Conservation (phyloP, 2,113 vertebrate genomes). For the Poeciliopsis occidentalis region DNA sequence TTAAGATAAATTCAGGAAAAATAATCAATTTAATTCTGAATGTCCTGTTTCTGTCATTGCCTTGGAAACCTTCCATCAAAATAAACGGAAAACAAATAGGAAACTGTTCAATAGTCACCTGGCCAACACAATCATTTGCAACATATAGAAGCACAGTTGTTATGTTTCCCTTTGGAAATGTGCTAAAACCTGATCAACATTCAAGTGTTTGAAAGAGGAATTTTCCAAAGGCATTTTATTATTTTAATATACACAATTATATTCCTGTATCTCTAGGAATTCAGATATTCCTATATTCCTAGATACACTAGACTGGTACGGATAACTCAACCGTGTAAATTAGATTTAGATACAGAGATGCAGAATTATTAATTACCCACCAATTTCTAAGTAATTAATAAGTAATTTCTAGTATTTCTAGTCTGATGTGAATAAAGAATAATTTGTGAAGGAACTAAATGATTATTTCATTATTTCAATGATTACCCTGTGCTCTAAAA, state of each 20-base stretch:
- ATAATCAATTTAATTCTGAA: constrained; percentile 34
- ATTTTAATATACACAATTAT: neutral
- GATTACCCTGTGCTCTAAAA: too few relatives aligned
- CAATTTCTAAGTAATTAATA: neutral
- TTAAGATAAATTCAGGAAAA: constrained; percentile 35
- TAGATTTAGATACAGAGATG: neutral
- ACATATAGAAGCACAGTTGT: constrained; percentile 3
- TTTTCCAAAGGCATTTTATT: neutral
- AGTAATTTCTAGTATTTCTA: neutral
- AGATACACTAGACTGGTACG: too few relatives aligned
- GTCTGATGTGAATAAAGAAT: too few relatives aligned
- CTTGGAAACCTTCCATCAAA: constrained; percentile 33
- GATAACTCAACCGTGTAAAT: neutral
- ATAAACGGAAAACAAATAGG: constrained; percentile 17
- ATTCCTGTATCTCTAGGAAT: too few relatives aligned
- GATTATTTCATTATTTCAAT: too few relatives aligned
- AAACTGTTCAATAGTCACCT: constrained; percentile 41
- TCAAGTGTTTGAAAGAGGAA: neutral
- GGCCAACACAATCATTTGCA: constrained; percentile 20
- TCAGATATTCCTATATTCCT: too few relatives aligned
- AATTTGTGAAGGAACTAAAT: too few relatives aligned
- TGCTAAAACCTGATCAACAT: too few relatives aligned
- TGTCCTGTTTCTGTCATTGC: constrained; percentile 37
- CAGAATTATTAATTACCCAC: neutral
- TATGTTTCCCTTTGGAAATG: constrained; percentile 8